phyloP scores from a whole-genome alignment of 2,888 invertebrate genomes.

The Furcula furcula region DNA sequence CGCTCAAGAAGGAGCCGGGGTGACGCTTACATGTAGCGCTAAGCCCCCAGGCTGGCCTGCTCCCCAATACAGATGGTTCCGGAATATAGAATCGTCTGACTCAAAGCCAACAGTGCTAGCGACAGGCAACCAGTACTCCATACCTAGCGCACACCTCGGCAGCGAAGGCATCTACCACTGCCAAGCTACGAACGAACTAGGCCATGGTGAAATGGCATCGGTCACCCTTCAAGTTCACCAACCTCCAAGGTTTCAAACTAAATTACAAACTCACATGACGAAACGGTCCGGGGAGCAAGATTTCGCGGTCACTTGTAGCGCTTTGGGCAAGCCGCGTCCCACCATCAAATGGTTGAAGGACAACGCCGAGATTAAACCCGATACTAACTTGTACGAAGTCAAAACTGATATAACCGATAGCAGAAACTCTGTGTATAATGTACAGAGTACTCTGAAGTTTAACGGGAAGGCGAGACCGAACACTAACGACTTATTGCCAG shows the following conservation, averaged over 20 bases:
- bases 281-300: constrained; percentile 89
- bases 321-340: constrained; percentile 94
- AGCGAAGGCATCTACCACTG: constrained; percentile 95
- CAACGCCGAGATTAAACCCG: constrained; percentile 88
- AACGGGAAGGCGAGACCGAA: constrained; percentile 89
- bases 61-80: constrained; percentile 94
- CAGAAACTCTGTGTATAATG: constrained; percentile 89
- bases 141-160: constrained; percentile 91
- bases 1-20: constrained; percentile 91
- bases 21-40: constrained; percentile 92
- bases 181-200: constrained; percentile 94
- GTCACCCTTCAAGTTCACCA: constrained; percentile 94
- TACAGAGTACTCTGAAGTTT: constrained; percentile 91
- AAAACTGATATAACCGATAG: constrained; percentile 89
- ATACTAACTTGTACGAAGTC: constrained; percentile 90
- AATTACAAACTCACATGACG: constrained; percentile 91
- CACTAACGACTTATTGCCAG: constrained; percentile 88
- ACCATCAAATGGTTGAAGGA: constrained; percentile 93
- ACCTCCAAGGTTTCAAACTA: constrained; percentile 91
- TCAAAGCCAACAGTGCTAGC: constrained; percentile 86
- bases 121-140: constrained; percentile 91
- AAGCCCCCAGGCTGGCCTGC: constrained; percentile 96
- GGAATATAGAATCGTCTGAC: constrained; percentile 85
- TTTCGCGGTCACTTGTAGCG: constrained; percentile 91
- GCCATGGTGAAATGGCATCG: constrained; percentile 91